Base-by-base conservation (phyloP, 92 coral and sea anemone genomes). In the Desmophyllum pertusum region DNA sequence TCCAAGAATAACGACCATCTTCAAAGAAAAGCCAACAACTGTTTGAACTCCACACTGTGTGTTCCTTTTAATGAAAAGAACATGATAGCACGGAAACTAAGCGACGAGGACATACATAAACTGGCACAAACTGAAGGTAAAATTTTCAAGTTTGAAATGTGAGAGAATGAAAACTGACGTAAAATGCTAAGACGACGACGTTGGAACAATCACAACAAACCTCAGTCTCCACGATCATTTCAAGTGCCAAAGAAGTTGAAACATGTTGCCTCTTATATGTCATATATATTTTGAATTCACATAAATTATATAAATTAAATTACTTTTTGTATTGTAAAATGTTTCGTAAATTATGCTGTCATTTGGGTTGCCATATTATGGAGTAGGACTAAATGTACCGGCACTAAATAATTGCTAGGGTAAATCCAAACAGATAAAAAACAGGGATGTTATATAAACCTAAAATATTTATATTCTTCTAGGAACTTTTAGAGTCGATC, bases 1-100 rank as follows among this genome's bases (percentile, higher is more conserved):
- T 78, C 83, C 55, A 11, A 19, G 51, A 85, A 85, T 70, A 80
- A 41, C 62, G 53, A 89, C 31, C 92, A 89, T 70, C 86, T 89
- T 31, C 79, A 85, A 45, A 79, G 68, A 27, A 39, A 27, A 5
- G 84, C 86, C 40, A 30, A 78, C 71, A 89, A 85, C 80, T 85
- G 92, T 66, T 5, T 46, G 4, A 40, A 80, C 52, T 53, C 86
- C 2, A 25, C 18, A 21, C 35, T 85, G 45, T 89, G 92, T 57
- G 89, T 85, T 2, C 62, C 84, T 38, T 42, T 48, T 37, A n/a
- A 18, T n/a, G 66, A 63, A 21, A 69, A n/a, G 6, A 81, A 39
- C 48, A 43, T 85, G 5, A 29, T 50, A 13, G 74, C 64, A n/a
- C 67, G 92, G 61, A 89, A 89, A 40, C 52, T 89, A 9, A 61